Conservation (phyloP, 2,797 vertebrate genomes). For the Gadopsis bispinosus region DNA sequence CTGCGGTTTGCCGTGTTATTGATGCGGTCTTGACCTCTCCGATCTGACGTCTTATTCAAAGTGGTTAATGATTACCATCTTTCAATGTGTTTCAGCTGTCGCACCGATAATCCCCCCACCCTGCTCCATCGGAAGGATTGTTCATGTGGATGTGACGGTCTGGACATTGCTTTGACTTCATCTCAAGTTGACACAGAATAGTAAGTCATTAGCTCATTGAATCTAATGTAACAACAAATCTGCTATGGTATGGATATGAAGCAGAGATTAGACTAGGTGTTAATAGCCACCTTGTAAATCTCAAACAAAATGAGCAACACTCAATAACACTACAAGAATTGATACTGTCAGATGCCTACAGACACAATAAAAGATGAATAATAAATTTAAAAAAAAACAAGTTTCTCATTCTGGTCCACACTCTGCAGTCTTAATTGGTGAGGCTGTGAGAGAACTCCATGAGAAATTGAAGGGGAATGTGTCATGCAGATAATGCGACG, state of each 20-base stretch:
- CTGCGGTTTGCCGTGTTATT: conserved; percentile 56
- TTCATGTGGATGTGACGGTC: conserved; percentile 39
- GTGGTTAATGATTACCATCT: conserved; percentile 78
- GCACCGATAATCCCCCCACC: conserved; percentile 42
- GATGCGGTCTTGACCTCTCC: conserved; percentile 67
- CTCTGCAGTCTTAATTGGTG: background rate
- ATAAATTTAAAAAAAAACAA: conserved; percentile 18
- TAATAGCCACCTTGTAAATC: conserved; percentile 19
- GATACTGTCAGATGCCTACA: conserved; percentile 15
- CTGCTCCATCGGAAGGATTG: conserved; percentile 15
- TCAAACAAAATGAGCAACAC: conserved; percentile 22
- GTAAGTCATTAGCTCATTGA: conserved; percentile 37
- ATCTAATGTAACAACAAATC: conserved; percentile 10
- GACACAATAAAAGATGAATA: conserved; percentile 29
- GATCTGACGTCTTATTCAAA: conserved; percentile 75
- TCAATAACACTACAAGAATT: conserved; percentile 13
- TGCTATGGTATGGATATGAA: background rate
- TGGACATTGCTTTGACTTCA: conserved; percentile 50
- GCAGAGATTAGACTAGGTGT: conserved; percentile 2
- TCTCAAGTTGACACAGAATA: conserved; percentile 10
- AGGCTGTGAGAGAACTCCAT: conserved; percentile 46
- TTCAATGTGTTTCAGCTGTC: conserved; percentile 67
- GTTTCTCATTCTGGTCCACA: conserved; percentile 7
- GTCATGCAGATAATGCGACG: conserved; percentile 53
- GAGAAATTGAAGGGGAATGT: conserved; percentile 41